phyloP scores from a whole-genome alignment of 2,113 vertebrate genomes.

The Myrmecobius fasciatus region DNA sequence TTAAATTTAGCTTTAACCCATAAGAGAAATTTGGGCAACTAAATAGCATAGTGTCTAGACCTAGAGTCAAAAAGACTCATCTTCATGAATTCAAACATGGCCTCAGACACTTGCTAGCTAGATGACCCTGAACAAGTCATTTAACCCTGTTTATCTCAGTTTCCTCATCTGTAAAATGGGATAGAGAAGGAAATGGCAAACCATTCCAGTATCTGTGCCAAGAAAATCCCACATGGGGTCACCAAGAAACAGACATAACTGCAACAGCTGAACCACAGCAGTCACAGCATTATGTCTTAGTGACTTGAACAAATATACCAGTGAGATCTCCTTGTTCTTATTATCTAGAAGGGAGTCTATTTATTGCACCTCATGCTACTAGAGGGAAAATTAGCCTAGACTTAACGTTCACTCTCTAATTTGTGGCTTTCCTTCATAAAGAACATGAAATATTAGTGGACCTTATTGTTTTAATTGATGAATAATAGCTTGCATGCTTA shows the following conservation, averaged over 20 bases:
- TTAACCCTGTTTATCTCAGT: not conserved
- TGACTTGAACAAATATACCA: not conserved
- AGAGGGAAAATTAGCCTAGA: not conserved
- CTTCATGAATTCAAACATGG: not conserved
- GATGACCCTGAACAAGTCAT: not conserved
- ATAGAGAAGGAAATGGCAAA: not conserved
- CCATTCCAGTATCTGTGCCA: not conserved
- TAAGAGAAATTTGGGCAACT: not conserved
- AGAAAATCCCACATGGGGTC: not conserved
- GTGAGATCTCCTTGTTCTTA: not conserved
- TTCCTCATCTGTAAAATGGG: not conserved
- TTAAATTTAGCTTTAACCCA: not conserved
- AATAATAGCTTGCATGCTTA: not conserved
- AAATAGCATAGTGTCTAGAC: not conserved
- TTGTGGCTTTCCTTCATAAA: not conserved
- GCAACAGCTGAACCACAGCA: not conserved
- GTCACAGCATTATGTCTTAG: not conserved
- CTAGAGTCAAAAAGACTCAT: not conserved
- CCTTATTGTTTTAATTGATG: not conserved
- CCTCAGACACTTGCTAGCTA: not conserved
- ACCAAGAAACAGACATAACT: not conserved
- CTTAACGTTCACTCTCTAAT: constrained; percentile 1
- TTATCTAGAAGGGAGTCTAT: not conserved
- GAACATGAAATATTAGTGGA: not conserved
- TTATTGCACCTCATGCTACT: not conserved